Percentiles rank a stretch among this genome's conserved stretches.
These are phyloP conservation scores for Cinclus mexicanus DNA, from an alignment of 2,113 vertebrate species.

Conservation along the genomic window DNA sequence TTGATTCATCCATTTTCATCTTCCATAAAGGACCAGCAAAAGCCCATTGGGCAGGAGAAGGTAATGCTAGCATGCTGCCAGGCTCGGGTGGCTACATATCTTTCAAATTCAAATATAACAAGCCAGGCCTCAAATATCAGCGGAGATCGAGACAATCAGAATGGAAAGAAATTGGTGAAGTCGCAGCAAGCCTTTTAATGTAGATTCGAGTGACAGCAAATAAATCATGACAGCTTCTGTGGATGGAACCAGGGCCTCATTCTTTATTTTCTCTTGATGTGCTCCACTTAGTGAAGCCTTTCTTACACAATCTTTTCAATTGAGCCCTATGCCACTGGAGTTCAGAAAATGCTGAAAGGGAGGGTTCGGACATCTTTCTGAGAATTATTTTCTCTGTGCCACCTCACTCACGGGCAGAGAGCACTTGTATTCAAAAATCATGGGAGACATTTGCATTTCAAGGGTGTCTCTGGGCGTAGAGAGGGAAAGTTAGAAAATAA, in stretches of 20 bases:
- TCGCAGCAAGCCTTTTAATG: conserved; percentile 3
- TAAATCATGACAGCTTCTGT: conserved; percentile 37
- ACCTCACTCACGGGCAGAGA: not conserved
- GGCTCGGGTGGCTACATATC: not conserved
- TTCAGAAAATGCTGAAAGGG: not conserved
- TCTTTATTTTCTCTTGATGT: conserved; percentile 47
- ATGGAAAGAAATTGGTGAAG: conserved; percentile 22
- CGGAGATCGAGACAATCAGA: not conserved
- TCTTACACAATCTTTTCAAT: not conserved
- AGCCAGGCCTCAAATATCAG: conserved; percentile 34
- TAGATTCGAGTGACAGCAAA: conserved; percentile 45
- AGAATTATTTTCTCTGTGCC: not conserved
- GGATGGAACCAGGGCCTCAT: not conserved
- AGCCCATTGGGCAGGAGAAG: not conserved
- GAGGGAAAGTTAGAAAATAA: not conserved
- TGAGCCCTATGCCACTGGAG: not conserved
- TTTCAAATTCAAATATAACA: conserved; percentile 57
- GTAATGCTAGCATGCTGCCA: not conserved
- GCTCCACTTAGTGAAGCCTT: not conserved
- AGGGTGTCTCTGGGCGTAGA: not conserved
- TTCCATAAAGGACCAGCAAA: conserved; percentile 34
- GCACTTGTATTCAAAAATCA: not conserved
- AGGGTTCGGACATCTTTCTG: not conserved
- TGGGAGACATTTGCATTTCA: not conserved
- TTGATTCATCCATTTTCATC: conserved; percentile 46